These are phyloP conservation scores for Danaus melanippus DNA, from an alignment of 1,140 invertebrate genomes.

Conservation along the genomic window DNA sequence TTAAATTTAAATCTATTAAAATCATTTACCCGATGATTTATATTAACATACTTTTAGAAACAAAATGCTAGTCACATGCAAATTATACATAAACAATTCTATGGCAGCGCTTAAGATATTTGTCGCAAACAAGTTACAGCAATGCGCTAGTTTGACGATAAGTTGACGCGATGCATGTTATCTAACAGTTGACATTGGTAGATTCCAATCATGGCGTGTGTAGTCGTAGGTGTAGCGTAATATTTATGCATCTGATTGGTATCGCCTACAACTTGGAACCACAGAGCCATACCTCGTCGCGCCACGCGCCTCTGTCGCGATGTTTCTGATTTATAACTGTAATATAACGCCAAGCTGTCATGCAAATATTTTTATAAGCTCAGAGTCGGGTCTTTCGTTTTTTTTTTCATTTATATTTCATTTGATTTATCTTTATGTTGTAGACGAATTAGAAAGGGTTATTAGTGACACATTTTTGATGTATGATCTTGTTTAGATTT, in stretches of 20 bases:
- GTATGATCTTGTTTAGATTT: not conserved
- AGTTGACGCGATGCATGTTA: slow-evolving; percentile 18
- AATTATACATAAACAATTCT: not conserved
- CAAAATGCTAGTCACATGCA: too few species aligned
- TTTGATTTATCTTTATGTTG: too few species aligned
- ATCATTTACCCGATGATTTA: too few species aligned
- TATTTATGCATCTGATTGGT: slow-evolving; percentile 44
- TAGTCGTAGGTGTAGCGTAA: slow-evolving; percentile 26
- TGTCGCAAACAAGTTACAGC: slow-evolving; percentile 17
- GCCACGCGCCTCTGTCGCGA: slow-evolving; percentile 32
- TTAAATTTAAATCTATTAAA: too few species aligned
- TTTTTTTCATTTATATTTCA: too few species aligned
- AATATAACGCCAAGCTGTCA: slow-evolving; percentile 43
- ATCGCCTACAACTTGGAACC: slow-evolving; percentile 41
- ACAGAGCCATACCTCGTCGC: slow-evolving; percentile 18
- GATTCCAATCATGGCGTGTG: slow-evolving; percentile 22
- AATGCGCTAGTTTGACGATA: slow-evolving; percentile 11
- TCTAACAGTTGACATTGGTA: slow-evolving; percentile 21
- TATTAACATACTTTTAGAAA: too few species aligned
- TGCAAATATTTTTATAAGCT: slow-evolving; percentile 40
- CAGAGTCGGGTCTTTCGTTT: too few species aligned
- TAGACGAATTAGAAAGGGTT: too few species aligned
- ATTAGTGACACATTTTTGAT: not conserved
- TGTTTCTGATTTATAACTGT: slow-evolving; percentile 39
- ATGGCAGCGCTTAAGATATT: slow-evolving; percentile 9